A percentile compares a stretch with the other conserved stretches of the same genome.
Evolutionary conservation across 1,140 invertebrate genomes (phyloP).

Genomic region (Dendrolimus punctatus): DNA sequence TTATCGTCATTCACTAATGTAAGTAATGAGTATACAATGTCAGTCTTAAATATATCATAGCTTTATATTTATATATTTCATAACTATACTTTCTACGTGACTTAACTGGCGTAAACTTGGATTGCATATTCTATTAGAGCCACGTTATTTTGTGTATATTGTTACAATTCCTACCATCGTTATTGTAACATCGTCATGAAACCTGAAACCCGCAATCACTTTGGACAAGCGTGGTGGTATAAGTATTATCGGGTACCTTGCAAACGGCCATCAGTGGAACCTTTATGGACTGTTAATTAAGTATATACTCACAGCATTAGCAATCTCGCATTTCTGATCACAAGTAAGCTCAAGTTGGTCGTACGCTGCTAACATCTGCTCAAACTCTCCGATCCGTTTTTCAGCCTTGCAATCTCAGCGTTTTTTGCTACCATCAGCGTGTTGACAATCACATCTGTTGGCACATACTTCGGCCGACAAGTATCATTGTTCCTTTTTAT

Average conservation of each 20-base stretch:
- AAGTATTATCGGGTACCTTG: too few relatives aligned
- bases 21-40: not conserved
- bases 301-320: conserved; percentile 38
- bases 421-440: conserved; percentile 65
- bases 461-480: conserved; percentile 53
- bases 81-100: too few relatives aligned
- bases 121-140: too few relatives aligned
- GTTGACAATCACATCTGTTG: conserved; percentile 64
- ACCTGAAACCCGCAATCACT: too few relatives aligned
- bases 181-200: too few relatives aligned
- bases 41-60: too few relatives aligned
- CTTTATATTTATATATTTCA: too few relatives aligned
- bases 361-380: conserved; percentile 53
- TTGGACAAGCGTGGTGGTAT: too few relatives aligned
- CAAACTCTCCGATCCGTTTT: conserved; percentile 58
- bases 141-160: too few relatives aligned
- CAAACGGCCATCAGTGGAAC: too few relatives aligned
- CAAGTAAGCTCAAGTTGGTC: conserved; percentile 52
- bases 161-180: too few relatives aligned
- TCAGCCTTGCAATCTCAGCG: conserved; percentile 57
- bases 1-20: not conserved
- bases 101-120: too few relatives aligned
- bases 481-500: conserved; percentile 60
- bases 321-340: conserved; percentile 60
- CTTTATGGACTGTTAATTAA: not conserved